Evolutionary conservation across 2,888 invertebrate genomes (phyloP).

Genomic region (Melipona bicolor): DNA sequence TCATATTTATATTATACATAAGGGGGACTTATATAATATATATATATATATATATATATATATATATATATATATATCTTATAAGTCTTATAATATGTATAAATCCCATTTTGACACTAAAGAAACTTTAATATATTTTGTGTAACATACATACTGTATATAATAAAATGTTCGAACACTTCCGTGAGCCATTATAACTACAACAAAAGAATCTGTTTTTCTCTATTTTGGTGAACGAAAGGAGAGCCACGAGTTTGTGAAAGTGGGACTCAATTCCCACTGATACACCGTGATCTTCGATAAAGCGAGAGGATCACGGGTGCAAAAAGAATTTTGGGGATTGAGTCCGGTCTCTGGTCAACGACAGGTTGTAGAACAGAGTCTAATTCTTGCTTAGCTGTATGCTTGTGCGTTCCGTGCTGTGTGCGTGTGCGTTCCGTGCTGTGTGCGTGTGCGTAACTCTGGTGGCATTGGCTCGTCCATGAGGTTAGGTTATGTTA

Average conservation of each 20-base stretch:
- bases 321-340: constrained; percentile 24
- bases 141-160: neutral
- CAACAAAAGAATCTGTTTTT: neutral
- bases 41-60: too few species aligned
- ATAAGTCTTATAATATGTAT: neutral
- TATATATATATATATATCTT: too few species aligned
- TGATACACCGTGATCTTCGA: neutral
- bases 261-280: constrained; percentile 17
- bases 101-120: neutral
- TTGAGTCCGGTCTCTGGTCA: neutral
- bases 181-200: neutral
- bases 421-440: constrained; percentile 5
- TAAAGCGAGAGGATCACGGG: neutral
- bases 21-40: too few species aligned
- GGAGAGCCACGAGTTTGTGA: neutral
- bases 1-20: too few species aligned
- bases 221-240: constrained; percentile 15
- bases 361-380: constrained; percentile 41
- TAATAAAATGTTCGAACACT: neutral
- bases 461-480: constrained; percentile 54
- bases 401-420: neutral
- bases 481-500: constrained; percentile 42
- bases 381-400: constrained; percentile 46
- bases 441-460: constrained; percentile 44
- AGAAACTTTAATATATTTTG: neutral